Percentiles rank a stretch among this genome's conserved stretches.
These are phyloP conservation scores for Syngnathus acus DNA, from an alignment of 2,797 vertebrate species.

Conservation along the genomic window DNA sequence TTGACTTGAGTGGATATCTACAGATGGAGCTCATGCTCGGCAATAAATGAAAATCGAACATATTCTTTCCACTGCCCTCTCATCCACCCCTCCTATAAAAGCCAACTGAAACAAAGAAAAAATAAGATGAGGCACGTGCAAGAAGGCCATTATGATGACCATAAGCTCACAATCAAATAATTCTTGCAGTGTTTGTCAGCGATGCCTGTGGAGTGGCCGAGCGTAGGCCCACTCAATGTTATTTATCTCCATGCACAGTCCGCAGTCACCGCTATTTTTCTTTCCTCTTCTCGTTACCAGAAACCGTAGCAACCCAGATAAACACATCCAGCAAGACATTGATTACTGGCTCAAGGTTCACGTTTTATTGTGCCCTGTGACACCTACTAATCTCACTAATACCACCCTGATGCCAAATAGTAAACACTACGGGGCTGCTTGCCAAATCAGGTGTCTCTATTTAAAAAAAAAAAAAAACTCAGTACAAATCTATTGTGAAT, in stretches of 20 bases:
- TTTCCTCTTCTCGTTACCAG: slow-evolving; percentile 22
- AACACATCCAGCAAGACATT: slow-evolving; percentile 41
- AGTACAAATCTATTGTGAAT: background rate
- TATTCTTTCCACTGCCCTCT: slow-evolving; percentile 11
- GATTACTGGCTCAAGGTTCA: slow-evolving; percentile 55
- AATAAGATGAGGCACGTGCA: slow-evolving; percentile 60
- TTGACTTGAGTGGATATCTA: slow-evolving; percentile 25
- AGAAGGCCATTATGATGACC: slow-evolving; percentile 50
- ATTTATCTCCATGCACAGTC: slow-evolving; percentile 39
- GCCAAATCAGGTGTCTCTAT: slow-evolving; percentile 44
- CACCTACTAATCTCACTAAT: slow-evolving; percentile 60
- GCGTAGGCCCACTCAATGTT: slow-evolving; percentile 18
- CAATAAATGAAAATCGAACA: slow-evolving; percentile 6
- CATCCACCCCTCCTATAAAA: slow-evolving; percentile 42
- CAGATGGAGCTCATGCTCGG: slow-evolving; percentile 7
- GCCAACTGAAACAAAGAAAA: slow-evolving; percentile 40
- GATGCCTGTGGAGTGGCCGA: slow-evolving; percentile 24
- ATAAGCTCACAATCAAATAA: slow-evolving; percentile 52
- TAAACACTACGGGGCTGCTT: slow-evolving; percentile 34
- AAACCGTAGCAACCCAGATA: slow-evolving; percentile 35
- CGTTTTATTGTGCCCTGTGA: slow-evolving; percentile 52
- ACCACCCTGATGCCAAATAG: slow-evolving; percentile 58
- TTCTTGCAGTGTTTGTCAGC: slow-evolving; percentile 7
- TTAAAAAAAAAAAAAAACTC: slow-evolving; percentile 3
- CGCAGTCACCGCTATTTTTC: background rate